Evolutionary conservation across 2,797 vertebrate genomes (phyloP).

Genomic region (Xenentodon cancila): DNA sequence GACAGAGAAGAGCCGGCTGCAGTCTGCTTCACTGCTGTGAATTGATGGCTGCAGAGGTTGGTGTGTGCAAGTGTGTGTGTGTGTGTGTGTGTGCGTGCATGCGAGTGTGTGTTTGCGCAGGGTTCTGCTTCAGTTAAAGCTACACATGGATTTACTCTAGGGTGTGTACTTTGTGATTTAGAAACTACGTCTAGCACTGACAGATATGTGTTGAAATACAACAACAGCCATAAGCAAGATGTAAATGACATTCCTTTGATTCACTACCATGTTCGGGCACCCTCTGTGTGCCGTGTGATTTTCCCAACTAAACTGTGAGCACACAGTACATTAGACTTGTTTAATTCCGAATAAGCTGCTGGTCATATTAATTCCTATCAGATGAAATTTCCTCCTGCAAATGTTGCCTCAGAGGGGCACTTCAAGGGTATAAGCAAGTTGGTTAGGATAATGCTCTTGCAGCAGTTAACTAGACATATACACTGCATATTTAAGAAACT

Average conservation of each 20-base stretch:
- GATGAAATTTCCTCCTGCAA: constrained; percentile 12
- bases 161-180: constrained; percentile 64
- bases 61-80: constrained; percentile 18
- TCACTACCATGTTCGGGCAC: constrained; percentile 27
- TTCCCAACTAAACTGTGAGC: constrained; percentile 21
- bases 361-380: constrained; percentile 45
- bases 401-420: constrained; percentile 23
- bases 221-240: constrained; percentile 65
- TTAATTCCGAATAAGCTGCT: constrained; percentile 42
- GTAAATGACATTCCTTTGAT: constrained; percentile 56
- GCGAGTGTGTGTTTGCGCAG: background rate
- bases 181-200: constrained; percentile 54
- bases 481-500: background rate
- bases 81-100: background rate
- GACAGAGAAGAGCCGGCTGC: constrained; percentile 61
- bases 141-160: constrained; percentile 48
- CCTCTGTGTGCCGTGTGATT: constrained; percentile 20
- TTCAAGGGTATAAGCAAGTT: constrained; percentile 26
- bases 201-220: constrained; percentile 63
- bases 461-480: constrained; percentile 7
- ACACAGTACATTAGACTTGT: constrained; percentile 51
- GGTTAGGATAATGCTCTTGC: constrained; percentile 12
- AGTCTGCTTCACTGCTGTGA: constrained; percentile 69
- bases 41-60: constrained; percentile 78
- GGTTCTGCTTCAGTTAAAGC: constrained; percentile 63